Evolutionary conservation across 2,113 vertebrate species (phyloP), one percentile per base, ranked within the genome.

Genomic region (Cryptotis parvus): DNA sequence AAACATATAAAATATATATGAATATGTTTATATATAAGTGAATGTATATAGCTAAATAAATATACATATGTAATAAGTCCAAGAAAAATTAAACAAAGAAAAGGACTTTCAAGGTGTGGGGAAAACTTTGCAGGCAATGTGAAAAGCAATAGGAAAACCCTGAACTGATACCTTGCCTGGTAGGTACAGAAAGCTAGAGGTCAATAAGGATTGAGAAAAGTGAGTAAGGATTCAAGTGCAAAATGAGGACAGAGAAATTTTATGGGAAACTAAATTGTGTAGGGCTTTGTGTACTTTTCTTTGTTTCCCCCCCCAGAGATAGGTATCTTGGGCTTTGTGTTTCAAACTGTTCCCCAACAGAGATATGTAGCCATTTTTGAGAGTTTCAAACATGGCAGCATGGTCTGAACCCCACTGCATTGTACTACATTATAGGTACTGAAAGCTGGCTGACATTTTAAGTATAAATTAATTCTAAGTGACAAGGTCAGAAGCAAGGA

Each of bases 51-150:
- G n/a, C n/a, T 35, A 87, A 94, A 85, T 72, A 65, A 91, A 61
- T 7, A 37, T 31, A 9, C 24, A 61, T 41, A 55, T 81, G 37
- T 95, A n/a, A n/a, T n/a, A n/a, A n/a, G n/a, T n/a, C 1, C 84
- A 70, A 84, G 68, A 88, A 58, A 68, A 84, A 58, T 74, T 29
- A 83, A 90, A 39, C 12, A 84, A 91, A 92, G 18, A n/a, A 55
- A 8, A 22, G 39, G 11, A n/a, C n/a, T n/a, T n/a, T 80, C 22
- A 91, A 74, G 72, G 69, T 16, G 55, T 73, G 45, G 31, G 72
- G 35, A 52, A 90, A 73, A 16, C 16, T 61, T 12, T 35, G 52
- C 15, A 68, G 39, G 68, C 3, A 4, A 4, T 31, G 18, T 24
- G 29, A 22, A 69, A 78, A 78, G 41, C 70, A 76, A 14, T 16